A percentile compares a stretch with the other conserved stretches of the same genome.
Evolutionary conservation across 2,797 vertebrate species (phyloP).

Genomic region (Mormyrus hasselquistii): DNA sequence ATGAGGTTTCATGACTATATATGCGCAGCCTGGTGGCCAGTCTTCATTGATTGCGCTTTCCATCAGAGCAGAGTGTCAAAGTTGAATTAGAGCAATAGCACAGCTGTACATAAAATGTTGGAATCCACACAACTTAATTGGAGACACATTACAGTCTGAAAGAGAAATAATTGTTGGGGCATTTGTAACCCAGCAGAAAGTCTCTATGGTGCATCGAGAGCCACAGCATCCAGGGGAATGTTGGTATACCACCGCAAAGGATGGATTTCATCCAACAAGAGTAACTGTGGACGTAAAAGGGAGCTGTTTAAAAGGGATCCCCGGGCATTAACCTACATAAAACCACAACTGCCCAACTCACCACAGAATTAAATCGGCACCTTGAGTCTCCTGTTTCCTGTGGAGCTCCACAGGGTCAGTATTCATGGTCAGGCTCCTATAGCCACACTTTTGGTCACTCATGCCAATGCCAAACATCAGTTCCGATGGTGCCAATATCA

Average conservation of each 20-base stretch:
- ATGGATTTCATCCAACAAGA: not conserved
- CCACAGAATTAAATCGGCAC: too few relatives aligned
- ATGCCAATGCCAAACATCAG: not conserved
- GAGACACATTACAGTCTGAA: not conserved
- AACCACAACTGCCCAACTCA: too few relatives aligned
- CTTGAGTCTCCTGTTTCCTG: too few relatives aligned
- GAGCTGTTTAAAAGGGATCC: not conserved
- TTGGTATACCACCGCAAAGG: not conserved
- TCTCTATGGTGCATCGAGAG: not conserved
- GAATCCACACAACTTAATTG: not conserved
- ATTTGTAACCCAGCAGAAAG: not conserved
- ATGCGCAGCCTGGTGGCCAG: not conserved
- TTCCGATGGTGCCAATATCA: too few relatives aligned
- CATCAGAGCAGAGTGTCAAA: not conserved
- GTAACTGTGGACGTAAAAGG: not conserved
- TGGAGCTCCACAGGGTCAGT: not conserved
- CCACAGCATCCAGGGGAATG: not conserved
- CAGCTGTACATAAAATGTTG: not conserved
- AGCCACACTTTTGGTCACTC: not conserved
- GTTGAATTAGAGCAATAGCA: not conserved
- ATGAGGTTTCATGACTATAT: not conserved
- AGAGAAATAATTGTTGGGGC: not conserved
- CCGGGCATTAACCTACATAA: not conserved
- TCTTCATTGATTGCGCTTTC: not conserved
- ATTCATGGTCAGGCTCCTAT: not conserved